Percentiles rank a stretch among this genome's conserved stretches.
Conservation (phyloP, 2,797 vertebrate genomes). For the Syndactyla subalaris region DNA sequence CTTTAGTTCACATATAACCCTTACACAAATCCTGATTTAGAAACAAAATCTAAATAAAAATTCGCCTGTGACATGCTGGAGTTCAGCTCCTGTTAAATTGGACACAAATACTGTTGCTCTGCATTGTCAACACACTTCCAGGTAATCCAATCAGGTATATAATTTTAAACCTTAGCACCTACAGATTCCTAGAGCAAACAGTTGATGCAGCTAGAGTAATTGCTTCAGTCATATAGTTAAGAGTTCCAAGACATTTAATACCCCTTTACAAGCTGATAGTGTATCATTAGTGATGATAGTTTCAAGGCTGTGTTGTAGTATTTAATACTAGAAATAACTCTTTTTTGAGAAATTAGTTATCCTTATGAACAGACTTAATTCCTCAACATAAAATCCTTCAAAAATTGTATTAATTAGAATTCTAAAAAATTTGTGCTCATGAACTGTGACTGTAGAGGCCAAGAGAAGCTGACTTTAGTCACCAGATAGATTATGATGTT, state of each 20-base stretch:
- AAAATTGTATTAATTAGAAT: not conserved
- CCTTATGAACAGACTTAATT: not conserved
- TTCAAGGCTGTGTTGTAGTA: not conserved
- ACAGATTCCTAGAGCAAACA: not conserved
- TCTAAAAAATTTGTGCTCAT: not conserved
- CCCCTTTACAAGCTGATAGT: not conserved
- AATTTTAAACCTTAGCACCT: not conserved
- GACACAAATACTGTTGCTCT: not conserved
- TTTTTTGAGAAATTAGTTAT: not conserved
- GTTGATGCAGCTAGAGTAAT: not conserved
- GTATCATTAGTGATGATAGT: not conserved
- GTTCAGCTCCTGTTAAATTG: not conserved
- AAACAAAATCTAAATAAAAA: not conserved
- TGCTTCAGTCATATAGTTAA: not conserved
- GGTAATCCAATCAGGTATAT: not conserved
- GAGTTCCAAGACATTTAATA: not conserved
- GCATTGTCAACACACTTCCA: not conserved
- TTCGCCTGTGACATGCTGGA: not conserved
- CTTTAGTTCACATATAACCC: not conserved
- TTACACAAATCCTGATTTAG: not conserved
- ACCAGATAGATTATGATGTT: not conserved
- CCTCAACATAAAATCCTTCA: not conserved
- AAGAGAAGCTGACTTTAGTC: not conserved
- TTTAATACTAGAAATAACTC: not conserved
- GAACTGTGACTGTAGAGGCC: not conserved